A percentile compares a stretch with the other conserved stretches of the same genome.
Evolutionary conservation across 1,140 invertebrate genomes (phyloP).

Genomic region (Parasteatoda tepidariorum): DNA sequence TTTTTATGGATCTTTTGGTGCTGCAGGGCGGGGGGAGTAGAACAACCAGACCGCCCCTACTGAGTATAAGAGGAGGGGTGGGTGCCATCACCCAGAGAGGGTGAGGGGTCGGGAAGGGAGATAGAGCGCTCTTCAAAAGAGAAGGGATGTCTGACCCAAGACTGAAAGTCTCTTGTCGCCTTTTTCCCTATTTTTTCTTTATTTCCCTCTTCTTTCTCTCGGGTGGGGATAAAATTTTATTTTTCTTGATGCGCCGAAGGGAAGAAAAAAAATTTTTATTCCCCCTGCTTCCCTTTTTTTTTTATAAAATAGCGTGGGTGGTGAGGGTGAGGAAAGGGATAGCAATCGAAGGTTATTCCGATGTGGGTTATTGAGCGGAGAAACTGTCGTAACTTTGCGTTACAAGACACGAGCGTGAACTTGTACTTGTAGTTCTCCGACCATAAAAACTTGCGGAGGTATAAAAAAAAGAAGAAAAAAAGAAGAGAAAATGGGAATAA

Average conservation of each 20-base stretch:
- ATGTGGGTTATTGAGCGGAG: conserved; percentile 57
- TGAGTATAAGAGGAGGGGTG: neutral
- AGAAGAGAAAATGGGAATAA: conserved; percentile 5
- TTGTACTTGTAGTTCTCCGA: conserved; percentile 48
- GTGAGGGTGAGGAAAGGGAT: neutral
- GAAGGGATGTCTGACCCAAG: conserved; percentile 48
- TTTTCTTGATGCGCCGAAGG: conserved; percentile 42
- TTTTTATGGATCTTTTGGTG: conserved; percentile 54
- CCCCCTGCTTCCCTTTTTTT: neutral
- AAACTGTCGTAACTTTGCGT: conserved; percentile 49
- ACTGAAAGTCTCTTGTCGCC: conserved; percentile 46
- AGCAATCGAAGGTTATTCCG: conserved; percentile 58
- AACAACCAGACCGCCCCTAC: neutral
- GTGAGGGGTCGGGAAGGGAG: neutral
- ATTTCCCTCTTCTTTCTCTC: conserved; percentile 2
- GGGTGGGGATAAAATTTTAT: conserved; percentile 27
- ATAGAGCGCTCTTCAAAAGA: conserved; percentile 24
- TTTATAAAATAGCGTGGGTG: conserved; percentile 11
- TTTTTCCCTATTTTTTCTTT: conserved; percentile 13
- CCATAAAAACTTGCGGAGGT: conserved; percentile 39
- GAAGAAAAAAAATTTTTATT: conserved; percentile 5
- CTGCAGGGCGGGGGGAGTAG: neutral
- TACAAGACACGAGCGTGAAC: conserved; percentile 46
- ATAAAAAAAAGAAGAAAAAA: neutral
- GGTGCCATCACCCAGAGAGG: neutral